Evolutionary conservation across 2,797 vertebrate species (phyloP).

Genomic region (Acipenser oxyrinchus): DNA sequence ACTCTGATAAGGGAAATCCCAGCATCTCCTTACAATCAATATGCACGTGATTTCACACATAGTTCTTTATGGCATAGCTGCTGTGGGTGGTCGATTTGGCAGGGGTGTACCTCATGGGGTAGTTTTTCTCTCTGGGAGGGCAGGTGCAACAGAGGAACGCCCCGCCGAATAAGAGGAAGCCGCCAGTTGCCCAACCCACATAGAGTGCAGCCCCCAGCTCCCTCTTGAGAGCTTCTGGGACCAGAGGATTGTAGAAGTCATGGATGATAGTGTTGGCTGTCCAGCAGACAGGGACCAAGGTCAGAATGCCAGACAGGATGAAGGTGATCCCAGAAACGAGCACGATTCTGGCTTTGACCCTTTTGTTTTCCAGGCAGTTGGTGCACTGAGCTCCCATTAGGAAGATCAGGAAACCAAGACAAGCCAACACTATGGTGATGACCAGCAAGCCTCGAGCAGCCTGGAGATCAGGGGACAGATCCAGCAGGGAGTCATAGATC

Average conservation of each 20-base stretch:
- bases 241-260: conserved; percentile 74
- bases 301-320: conserved; percentile 52
- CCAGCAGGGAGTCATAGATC: conserved; percentile 70
- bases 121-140: conserved; percentile 33
- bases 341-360: conserved; percentile 55
- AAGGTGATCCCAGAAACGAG: conserved; percentile 57
- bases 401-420: conserved; percentile 61
- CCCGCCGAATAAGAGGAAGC: conserved; percentile 65
- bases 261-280: conserved; percentile 66
- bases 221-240: conserved; percentile 68
- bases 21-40: no score
- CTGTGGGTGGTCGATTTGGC: conserved; percentile 39
- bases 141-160: conserved; percentile 57
- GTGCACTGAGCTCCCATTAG: conserved; percentile 65
- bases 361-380: conserved; percentile 58
- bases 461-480: conserved; percentile 69
- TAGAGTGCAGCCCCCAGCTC: conserved; percentile 78
- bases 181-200: conserved; percentile 65
- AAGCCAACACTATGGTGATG: conserved; percentile 60
- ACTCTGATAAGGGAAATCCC: no score
- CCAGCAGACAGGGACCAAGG: conserved; percentile 68
- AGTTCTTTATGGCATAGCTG: conserved; percentile 72
- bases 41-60: conserved; percentile 27
- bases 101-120: conserved; percentile 44
- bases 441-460: conserved; percentile 64